Percentiles rank a stretch among this genome's conserved stretches.
These are phyloP conservation scores for Hypercompe scribonia DNA, from an alignment of 2,888 invertebrate genomes.

Conservation along the genomic window DNA sequence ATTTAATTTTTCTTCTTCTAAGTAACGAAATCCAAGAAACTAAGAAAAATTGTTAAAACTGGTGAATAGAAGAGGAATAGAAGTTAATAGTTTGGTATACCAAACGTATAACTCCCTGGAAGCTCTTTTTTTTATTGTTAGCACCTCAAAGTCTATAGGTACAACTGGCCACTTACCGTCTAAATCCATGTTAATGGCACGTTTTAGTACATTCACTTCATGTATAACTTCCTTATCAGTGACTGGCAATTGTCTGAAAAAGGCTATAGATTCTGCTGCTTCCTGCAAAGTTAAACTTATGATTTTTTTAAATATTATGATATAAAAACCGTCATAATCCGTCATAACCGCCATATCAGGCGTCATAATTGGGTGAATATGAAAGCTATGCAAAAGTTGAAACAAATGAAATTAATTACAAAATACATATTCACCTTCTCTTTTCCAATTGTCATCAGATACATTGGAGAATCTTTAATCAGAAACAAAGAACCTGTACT, in stretches of 20 bases:
- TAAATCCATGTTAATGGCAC: conserved; percentile 57
- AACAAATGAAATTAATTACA: too few species aligned
- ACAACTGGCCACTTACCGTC: conserved; percentile 27
- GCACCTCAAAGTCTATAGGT: background rate
- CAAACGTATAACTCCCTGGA: too few species aligned
- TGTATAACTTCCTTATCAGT: conserved; percentile 60
- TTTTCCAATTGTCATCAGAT: conserved; percentile 30
- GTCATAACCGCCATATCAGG: too few species aligned
- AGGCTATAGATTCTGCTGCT: conserved; percentile 64
- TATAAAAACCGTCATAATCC: too few species aligned
- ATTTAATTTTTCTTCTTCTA: too few species aligned
- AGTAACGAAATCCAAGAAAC: too few species aligned
- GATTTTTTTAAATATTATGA: background rate
- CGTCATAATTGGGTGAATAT: too few species aligned
- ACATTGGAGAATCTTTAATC: conserved; percentile 37
- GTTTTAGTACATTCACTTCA: conserved; percentile 59
- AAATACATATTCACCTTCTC: conserved; percentile 33
- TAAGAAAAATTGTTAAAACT: too few species aligned
- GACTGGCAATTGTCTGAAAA: conserved; percentile 56
- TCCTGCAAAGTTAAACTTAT: conserved; percentile 52
- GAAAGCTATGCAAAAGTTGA: background rate
- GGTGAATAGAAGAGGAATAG: too few species aligned
- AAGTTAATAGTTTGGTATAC: too few species aligned
- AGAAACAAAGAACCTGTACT: conserved; percentile 21
- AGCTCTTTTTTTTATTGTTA: background rate